Conservation (phyloP, 2,113 vertebrate genomes). For the Poeciliopsis retropinna region DNA sequence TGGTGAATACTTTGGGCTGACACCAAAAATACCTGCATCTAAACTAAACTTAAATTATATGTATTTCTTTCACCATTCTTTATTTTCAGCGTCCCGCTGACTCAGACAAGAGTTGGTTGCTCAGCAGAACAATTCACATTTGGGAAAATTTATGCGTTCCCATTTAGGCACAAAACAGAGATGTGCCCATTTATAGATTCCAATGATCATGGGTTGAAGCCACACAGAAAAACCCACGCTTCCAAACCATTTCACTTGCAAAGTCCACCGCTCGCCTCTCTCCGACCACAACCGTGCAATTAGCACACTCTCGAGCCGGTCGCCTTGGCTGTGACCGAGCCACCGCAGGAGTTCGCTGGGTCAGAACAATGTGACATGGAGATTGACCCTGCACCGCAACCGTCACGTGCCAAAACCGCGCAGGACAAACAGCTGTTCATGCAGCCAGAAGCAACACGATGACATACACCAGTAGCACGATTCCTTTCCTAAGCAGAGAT, state of each 20-base stretch:
- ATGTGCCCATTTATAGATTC: constrained; percentile 64
- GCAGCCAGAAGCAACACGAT: constrained; percentile 49
- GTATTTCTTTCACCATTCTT: constrained; percentile 3
- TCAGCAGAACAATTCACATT: constrained; percentile 35
- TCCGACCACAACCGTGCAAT: constrained; percentile 66
- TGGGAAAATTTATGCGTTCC: constrained; percentile 52
- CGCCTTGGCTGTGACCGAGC: constrained; percentile 46
- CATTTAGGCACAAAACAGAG: constrained; percentile 56
- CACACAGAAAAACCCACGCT: constrained; percentile 39
- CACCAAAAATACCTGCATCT: constrained; percentile 2
- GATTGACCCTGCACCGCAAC: constrained; percentile 69
- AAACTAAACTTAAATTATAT: constrained; percentile 28
- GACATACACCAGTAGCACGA: constrained; percentile 33
- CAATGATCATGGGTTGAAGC: constrained; percentile 60
- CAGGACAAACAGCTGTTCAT: constrained; percentile 68
- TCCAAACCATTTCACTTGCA: constrained; percentile 42
- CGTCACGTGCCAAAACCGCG: constrained; percentile 63
- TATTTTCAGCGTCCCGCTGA: constrained; percentile 48
- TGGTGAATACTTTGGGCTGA: not conserved
- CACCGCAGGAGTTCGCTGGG: constrained; percentile 58
- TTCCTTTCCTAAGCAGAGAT: not conserved
- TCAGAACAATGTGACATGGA: constrained; percentile 65
- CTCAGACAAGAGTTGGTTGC: constrained; percentile 31
- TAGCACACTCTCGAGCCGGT: constrained; percentile 65
- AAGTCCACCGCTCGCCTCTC: constrained; percentile 47